These are phyloP conservation scores for Heliothis virescens DNA, from an alignment of 1,140 invertebrate species.

Conservation along the genomic window DNA sequence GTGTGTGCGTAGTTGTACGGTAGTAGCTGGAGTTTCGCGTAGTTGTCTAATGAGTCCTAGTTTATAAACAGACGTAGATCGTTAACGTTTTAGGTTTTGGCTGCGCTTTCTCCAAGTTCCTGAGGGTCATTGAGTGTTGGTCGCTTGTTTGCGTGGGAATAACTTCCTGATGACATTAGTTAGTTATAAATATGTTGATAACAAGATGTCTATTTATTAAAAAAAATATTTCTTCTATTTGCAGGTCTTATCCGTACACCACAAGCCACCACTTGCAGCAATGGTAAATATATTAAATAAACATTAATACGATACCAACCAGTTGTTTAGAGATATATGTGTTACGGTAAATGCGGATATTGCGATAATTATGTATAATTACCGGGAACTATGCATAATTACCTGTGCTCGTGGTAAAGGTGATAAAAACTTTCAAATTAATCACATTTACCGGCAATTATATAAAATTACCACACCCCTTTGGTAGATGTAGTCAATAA, in stretches of 20 bases:
- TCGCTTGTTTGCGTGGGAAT: not conserved
- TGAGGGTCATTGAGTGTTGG: not conserved
- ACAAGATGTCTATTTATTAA: not conserved
- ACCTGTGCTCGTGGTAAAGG: too few species aligned
- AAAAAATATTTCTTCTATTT: conserved; percentile 21
- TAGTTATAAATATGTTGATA: too few species aligned
- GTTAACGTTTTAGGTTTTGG: conserved; percentile 23
- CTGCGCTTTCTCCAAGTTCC: not conserved
- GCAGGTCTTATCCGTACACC: conserved; percentile 30
- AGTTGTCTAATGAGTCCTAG: conserved; percentile 22
- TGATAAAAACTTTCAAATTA: too few species aligned
- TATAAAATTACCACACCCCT: too few species aligned
- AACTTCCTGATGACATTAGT: not conserved
- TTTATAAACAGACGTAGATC: conserved; percentile 21
- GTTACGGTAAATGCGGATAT: too few species aligned
- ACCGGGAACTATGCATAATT: too few species aligned
- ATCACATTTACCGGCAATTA: too few species aligned
- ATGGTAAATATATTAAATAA: conserved; percentile 45
- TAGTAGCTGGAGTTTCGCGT: conserved; percentile 11
- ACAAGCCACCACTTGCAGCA: conserved; percentile 52
- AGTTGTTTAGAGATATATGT: not conserved
- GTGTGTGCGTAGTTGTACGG: not conserved
- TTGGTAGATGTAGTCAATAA: too few species aligned
- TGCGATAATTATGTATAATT: too few species aligned
- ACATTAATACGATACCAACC: not conserved